Base-by-base conservation (phyloP, 1,140 invertebrate genomes). In the Periplaneta americana region DNA sequence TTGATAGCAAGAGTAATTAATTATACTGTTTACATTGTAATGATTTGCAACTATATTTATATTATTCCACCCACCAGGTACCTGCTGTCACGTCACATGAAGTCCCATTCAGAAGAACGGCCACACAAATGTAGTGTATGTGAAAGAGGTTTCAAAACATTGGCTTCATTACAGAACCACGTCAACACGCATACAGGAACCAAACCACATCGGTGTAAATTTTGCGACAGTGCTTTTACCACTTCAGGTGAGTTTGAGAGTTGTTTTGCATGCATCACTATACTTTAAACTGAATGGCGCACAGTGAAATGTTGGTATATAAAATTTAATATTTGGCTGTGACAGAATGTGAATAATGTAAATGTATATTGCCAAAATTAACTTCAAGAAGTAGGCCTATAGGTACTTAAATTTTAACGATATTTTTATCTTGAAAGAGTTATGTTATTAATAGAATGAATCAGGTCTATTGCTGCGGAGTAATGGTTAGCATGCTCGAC, bases 101-200 rank as follows among this genome's bases (percentile, higher is more conserved):
- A 98, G 87, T 95, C 95, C 2, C 98, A 99, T 88, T 98, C 96
- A 0, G 96, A 98, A 86, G 97, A 99, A 85, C 89, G 97, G 33
- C 97, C 98, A 0, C 97, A 98, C 87, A 98, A 98, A 86, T 99
- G 97, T 87, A 94, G 93, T 75, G 96, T 98, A 32, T 99, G 98
- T 88, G 96, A 98, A 84, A 91, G 97, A 76, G 97, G 97, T 10
- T 99, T 99, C 86, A 99, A 99, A 89, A 98, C 98, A 0, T 87
- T 96, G 31, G 96, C 97, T 1, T 98, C 97, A 0, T 88, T 99
- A 34, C 95, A 98, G 84, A 99, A 99, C 87, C 98, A 99, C 88
- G 93, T 98, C 2, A 99, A 99, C 87, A 99, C 97, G 82, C 98
- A 99, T 87, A 98, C 97, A 34, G 98, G 98, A 57, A 96, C 95